These are phyloP conservation scores for Dufourea novaeangliae DNA, from an alignment of 1,140 invertebrate species.

Conservation along the genomic window DNA sequence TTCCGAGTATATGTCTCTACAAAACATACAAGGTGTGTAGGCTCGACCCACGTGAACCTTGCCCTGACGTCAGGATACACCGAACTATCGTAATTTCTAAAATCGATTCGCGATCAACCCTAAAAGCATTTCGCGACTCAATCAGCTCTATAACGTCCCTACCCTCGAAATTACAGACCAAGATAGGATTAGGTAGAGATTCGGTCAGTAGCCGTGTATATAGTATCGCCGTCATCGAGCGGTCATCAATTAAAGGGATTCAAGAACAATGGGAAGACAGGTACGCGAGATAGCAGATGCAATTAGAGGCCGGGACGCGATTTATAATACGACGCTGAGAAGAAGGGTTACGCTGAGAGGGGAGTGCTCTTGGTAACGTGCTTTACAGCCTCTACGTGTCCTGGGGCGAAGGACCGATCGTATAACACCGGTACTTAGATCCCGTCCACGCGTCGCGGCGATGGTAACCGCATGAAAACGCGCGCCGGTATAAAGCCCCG, in stretches of 20 bases:
- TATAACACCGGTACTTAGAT: constrained; percentile 35
- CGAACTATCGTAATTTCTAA: no score
- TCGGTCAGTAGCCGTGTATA: neutral
- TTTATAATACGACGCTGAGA: constrained; percentile 23
- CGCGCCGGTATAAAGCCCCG: constrained; percentile 33
- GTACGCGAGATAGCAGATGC: constrained; percentile 9
- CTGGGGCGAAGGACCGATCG: constrained; percentile 16
- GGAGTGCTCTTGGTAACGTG: neutral
- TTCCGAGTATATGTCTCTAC: no score
- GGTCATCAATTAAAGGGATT: neutral
- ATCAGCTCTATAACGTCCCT: no score
- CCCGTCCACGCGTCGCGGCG: constrained; percentile 38
- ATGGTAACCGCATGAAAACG: constrained; percentile 31
- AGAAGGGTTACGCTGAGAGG: neutral
- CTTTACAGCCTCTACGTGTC: neutral
- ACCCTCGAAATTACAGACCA: no score
- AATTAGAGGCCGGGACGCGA: constrained; percentile 22
- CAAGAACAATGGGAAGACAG: constrained; percentile 18
- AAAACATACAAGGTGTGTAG: no score
- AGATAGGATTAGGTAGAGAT: no score
- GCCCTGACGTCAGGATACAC: no score
- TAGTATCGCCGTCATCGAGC: constrained; percentile 1
- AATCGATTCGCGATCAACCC: no score
- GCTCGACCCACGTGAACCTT: no score
- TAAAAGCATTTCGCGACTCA: no score